A percentile compares a stretch with the other conserved stretches of the same genome.
Evolutionary conservation across 2,113 vertebrate genomes (phyloP).

Genomic region (Lanius ludovicianus): DNA sequence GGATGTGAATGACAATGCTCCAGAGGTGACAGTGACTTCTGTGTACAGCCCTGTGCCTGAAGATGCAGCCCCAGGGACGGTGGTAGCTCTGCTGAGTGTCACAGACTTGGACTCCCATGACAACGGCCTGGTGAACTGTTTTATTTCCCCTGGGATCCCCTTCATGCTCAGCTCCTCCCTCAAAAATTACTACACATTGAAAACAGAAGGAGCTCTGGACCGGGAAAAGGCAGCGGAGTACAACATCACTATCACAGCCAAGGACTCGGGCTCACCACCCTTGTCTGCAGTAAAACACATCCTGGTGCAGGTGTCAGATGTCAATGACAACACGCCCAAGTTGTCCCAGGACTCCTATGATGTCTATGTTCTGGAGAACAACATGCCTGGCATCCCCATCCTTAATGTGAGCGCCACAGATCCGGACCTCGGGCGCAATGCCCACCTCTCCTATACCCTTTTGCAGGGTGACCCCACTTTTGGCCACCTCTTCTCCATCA

Average conservation of each 20-base stretch:
- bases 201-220: conserved; percentile 74
- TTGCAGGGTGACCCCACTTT: conserved; percentile 63
- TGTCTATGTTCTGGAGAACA: conserved; percentile 85
- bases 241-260: conserved; percentile 76
- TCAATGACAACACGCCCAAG: conserved; percentile 80
- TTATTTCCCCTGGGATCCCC: conserved; percentile 67
- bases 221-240: conserved; percentile 72
- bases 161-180: conserved; percentile 78
- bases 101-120: conserved; percentile 76
- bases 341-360: conserved; percentile 79
- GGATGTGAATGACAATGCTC: conserved; percentile 80
- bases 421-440: conserved; percentile 72
- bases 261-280: conserved; percentile 69
- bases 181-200: conserved; percentile 79
- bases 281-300: conserved; percentile 69
- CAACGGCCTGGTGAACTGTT: conserved; percentile 76
- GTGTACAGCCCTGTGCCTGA: conserved; percentile 78
- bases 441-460: conserved; percentile 78
- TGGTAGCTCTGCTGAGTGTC: conserved; percentile 76
- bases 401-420: conserved; percentile 81
- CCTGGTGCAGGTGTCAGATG: conserved; percentile 73
- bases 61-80: conserved; percentile 74
- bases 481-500: conserved; percentile 77
- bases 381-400: conserved; percentile 76
- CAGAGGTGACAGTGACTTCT: conserved; percentile 76